Evolutionary conservation across 1,140 invertebrate genomes (phyloP), one percentile per base, ranked within the genome.

Genomic region (Drosophila trapezifrons): DNA sequence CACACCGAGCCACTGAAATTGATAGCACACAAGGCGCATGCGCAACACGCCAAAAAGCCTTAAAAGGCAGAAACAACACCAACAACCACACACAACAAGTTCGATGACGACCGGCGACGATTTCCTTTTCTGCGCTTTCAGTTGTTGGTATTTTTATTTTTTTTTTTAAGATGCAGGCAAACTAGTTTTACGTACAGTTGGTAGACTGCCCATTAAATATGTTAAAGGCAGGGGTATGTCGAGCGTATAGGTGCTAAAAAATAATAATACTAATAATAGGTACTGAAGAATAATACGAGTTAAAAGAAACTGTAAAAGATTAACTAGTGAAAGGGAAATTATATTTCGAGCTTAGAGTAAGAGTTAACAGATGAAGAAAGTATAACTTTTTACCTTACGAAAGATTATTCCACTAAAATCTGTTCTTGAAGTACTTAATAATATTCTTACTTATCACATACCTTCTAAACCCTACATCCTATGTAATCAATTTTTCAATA

Each of bases 91-190:
- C 13, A 9, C 73, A 69, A 60, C 65, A 52, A 78, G 77, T 80
- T 75, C 71, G 71, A 77, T 80, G 76, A 67, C 84, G 76, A 64
- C 58, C 78, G 82, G 59, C 83, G 70, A 80, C 85, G 85, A 80
- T 89, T 89, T 89, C 84, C 84, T 89, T 89, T 89, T 89, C 85
- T 65, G 84, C 71, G 60, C 76, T 65, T 76, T 83, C 71, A 64
- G 56, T 55, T 59, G 58, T 49, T 64, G 46, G n/a, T 58, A 42
- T 54, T 54, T 66, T 76, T 29, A 51, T 55, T 43, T 51, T 59
- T 25, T 56, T 62, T 60, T 76, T 77, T 60, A 43, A 62, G 59
- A 38, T 45, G 60, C 76, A 75, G 77, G 60, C 79, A 87, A 87
- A 87, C 84, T 89, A 89, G 83, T 87, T 87, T 87, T 76, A 62